Conservation (phyloP, 2,888 invertebrate genomes). For the Nomada ferruginata region DNA sequence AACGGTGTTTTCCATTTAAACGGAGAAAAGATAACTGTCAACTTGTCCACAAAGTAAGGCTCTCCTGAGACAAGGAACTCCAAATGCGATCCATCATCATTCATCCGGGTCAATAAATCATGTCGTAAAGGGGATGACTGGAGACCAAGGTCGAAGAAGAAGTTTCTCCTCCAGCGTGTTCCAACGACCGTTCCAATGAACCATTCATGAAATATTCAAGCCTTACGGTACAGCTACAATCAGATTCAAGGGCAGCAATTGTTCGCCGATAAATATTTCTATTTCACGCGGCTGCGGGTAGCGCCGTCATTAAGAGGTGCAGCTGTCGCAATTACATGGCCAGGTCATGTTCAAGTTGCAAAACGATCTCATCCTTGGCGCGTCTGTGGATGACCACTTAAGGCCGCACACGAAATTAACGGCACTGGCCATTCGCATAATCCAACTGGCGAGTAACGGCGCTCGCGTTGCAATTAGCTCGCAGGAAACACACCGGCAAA, state of each 20-base stretch:
- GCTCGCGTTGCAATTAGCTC: slow-evolving; percentile 80
- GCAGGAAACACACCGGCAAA: slow-evolving; percentile 74
- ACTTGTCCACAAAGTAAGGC: slow-evolving; percentile 22
- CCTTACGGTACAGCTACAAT: neutral
- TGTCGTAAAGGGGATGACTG: slow-evolving; percentile 27
- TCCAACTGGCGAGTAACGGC: slow-evolving; percentile 77
- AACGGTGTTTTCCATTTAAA: neutral
- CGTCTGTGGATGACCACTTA: slow-evolving; percentile 58
- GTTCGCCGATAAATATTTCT: too few relatives aligned
- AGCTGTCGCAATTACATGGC: slow-evolving; percentile 9
- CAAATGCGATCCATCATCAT: slow-evolving; percentile 57
- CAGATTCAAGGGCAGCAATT: too few relatives aligned
- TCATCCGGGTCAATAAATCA: slow-evolving; percentile 61
- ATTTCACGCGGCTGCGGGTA: slow-evolving; percentile 1
- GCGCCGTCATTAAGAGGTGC: slow-evolving; percentile 22
- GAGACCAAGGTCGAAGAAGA: slow-evolving; percentile 57
- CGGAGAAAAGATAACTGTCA: slow-evolving; percentile 48
- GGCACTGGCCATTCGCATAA: slow-evolving; percentile 76
- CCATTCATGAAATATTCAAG: slow-evolving; percentile 10
- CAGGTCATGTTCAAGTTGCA: slow-evolving; percentile 15
- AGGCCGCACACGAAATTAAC: slow-evolving; percentile 75
- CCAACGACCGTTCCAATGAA: neutral
- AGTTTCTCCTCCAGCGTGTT: slow-evolving; percentile 13
- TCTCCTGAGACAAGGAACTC: slow-evolving; percentile 33
- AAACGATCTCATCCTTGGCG: slow-evolving; percentile 62